A percentile compares a stretch with the other conserved stretches of the same genome.
Conservation (phyloP, 2,888 invertebrate species). For the Dioctria linearis region DNA sequence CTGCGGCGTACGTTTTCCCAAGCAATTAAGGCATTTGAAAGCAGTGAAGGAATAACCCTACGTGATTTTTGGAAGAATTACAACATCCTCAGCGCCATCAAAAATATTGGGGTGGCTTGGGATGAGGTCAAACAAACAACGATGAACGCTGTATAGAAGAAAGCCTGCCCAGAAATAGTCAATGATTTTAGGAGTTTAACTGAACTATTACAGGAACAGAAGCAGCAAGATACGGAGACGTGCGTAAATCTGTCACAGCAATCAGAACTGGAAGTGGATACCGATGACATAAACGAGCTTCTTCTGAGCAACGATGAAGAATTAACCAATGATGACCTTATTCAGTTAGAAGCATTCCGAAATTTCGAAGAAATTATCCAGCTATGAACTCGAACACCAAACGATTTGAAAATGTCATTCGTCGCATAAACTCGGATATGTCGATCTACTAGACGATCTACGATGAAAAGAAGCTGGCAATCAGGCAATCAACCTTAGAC, state of each 20-base stretch:
- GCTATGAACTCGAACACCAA: not conserved
- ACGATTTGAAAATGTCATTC: not conserved
- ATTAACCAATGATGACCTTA: not conserved
- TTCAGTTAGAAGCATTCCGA: slow-evolving; percentile 7
- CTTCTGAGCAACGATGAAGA: not conserved
- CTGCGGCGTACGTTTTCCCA: slow-evolving; percentile 8
- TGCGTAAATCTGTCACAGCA: not conserved
- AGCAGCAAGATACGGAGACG: not conserved
- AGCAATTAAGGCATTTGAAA: not conserved
- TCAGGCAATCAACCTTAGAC: no score
- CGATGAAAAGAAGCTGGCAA: not conserved
- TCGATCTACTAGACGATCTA: no score
- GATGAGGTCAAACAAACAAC: not conserved
- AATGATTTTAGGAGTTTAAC: not conserved
- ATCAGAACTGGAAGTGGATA: slow-evolving; percentile 14
- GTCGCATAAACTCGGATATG: not conserved
- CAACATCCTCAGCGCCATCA: not conserved
- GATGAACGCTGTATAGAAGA: not conserved
- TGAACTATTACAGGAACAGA: not conserved
- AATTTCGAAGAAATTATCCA: not conserved
- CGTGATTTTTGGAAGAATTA: slow-evolving; percentile 1
- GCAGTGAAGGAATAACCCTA: not conserved
- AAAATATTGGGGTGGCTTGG: not conserved
- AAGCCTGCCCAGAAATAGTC: slow-evolving; percentile 5
- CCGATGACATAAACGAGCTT: not conserved